These are phyloP conservation scores for Pachydiplax longipennis DNA, from an alignment of 2,888 invertebrate species.

Conservation along the genomic window DNA sequence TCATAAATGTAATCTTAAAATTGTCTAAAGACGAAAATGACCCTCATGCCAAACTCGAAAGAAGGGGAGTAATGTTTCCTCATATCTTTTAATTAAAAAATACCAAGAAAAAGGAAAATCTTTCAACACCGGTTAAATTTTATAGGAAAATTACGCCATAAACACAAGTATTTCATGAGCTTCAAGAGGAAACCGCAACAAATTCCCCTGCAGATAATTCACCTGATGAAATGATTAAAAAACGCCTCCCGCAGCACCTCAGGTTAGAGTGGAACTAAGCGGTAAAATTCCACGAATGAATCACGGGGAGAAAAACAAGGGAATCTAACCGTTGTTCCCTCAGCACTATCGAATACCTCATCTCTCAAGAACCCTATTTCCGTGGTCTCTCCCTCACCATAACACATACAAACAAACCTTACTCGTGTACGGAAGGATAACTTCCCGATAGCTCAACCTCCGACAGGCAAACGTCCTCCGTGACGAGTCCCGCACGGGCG, in stretches of 20 bases:
- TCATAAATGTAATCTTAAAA: no score
- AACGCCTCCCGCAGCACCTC: not conserved
- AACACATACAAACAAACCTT: not conserved
- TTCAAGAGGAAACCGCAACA: not conserved
- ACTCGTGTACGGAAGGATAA: not conserved
- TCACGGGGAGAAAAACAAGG: not conserved
- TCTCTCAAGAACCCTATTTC: not conserved
- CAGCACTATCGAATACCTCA: not conserved
- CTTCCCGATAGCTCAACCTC: not conserved
- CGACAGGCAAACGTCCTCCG: not conserved
- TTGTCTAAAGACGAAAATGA: no score
- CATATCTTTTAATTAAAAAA: no score
- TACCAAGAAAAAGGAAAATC: no score
- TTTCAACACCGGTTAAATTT: no score
- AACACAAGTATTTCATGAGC: not conserved
- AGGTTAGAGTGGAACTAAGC: not conserved
- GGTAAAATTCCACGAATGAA: not conserved
- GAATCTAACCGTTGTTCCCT: not conserved
- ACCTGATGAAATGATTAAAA: not conserved
- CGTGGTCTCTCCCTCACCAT: not conserved
- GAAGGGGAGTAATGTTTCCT: no score
- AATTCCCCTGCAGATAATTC: not conserved
- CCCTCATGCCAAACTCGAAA: no score
- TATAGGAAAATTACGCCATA: not conserved
- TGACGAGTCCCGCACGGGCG: not conserved